Conservation (phyloP, 2,113 vertebrate species). For the Lampris incognitus region DNA sequence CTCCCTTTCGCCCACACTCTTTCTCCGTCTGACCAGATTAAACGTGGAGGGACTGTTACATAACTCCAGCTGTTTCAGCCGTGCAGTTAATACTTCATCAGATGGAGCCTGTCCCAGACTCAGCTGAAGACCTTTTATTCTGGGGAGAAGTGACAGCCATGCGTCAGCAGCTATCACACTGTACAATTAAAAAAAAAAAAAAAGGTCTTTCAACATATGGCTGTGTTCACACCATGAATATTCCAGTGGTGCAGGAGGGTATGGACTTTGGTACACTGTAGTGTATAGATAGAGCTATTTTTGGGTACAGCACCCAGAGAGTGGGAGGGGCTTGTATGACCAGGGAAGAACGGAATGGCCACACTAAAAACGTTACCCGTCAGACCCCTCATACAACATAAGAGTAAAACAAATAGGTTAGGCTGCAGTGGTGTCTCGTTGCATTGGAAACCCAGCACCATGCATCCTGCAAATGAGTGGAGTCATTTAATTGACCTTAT, state of each 20-base stretch:
- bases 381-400: not conserved
- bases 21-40: slow-evolving; percentile 46
- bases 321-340: no score
- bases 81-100: slow-evolving; percentile 59
- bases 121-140: slow-evolving; percentile 50
- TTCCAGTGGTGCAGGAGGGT: slow-evolving; percentile 17
- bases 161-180: slow-evolving; percentile 45
- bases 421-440: slow-evolving; percentile 28
- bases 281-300: no score
- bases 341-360: not conserved
- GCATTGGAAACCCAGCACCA: slow-evolving; percentile 23
- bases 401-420: not conserved
- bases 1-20: slow-evolving; percentile 56
- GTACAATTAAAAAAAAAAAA: slow-evolving; percentile 18
- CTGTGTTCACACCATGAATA: slow-evolving; percentile 50
- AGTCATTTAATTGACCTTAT: slow-evolving; percentile 68
- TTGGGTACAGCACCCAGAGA: no score
- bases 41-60: slow-evolving; percentile 62
- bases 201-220: slow-evolving; percentile 41
- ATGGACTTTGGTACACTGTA: slow-evolving; percentile 9
- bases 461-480: slow-evolving; percentile 24
- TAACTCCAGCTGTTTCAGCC: slow-evolving; percentile 73
- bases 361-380: slow-evolving; percentile 29
- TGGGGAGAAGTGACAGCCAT: slow-evolving; percentile 35
- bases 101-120: slow-evolving; percentile 39